Evolutionary conservation across 2,888 invertebrate genomes (phyloP), one percentile per base, ranked within the genome.

Genomic region (Melanchra persicariae): DNA sequence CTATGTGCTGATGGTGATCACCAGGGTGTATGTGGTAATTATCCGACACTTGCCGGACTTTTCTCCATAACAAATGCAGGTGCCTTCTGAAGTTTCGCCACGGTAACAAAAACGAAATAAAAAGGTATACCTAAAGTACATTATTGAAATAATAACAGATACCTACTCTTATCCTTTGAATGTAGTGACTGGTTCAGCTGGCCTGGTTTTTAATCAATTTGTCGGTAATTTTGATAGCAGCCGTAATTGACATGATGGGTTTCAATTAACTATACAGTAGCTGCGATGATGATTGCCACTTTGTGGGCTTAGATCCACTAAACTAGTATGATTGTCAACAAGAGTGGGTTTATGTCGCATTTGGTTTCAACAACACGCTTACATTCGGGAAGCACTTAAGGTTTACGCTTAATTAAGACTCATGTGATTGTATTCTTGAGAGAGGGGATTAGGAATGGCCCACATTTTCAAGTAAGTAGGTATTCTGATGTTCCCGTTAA

Each of bases 211-310:
- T 57, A 37, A 54, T 59, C 19, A 65, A 54, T 54, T 61, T 59
- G 59, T 37, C 34, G 43, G 22, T 57, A 43, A 67, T 80, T 74
- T 58, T 66, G 66, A 67, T 74, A 51, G 40, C 67, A 58, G 40
- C 43, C 40, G 64, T 83, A 83, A 83, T 80, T 74, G 70, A 52
- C 43, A 26, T 40, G 60, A 81, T 81, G 59, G 47, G 51, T 63
- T 59, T 37, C 19, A 74, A 80, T 77, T 80, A 60, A 61, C 22
- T n/a, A 43, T 24, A 57, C 49, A 79, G 74, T 79, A 74, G 30
- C 40, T 58, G 45, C 12, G 47, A 59, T 71, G 55, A 71, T 74
- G 40, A 57, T 6, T 19, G 40, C 51, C 58, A 73, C 52, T 75
- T 79, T 12, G 24, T 17, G 47, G 47, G 37, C 40, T 61, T 49